Evolutionary conservation across 2,113 vertebrate species (phyloP), one percentile per base, ranked within the genome.

Genomic region (Cavia porcellus): DNA sequence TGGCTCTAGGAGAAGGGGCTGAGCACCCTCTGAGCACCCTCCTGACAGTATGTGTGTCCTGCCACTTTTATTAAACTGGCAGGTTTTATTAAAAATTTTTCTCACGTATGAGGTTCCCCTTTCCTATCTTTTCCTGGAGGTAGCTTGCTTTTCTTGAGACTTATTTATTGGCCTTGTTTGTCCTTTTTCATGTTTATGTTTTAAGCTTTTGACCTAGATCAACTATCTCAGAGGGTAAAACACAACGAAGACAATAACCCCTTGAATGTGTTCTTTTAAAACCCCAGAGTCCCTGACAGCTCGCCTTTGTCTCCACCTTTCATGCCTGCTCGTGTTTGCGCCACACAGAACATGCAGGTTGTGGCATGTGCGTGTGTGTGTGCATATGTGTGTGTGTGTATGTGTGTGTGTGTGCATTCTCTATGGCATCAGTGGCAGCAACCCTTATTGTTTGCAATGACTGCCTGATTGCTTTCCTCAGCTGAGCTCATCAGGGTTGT

Each of bases 231-330:
- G 57, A 87, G 32, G 11, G 8, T 32, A 35, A 72, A 55, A 28
- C 62, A 30, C n/a, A 70, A 17, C n/a, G 22, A 45, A 80, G 45
- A 38, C 19, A 32, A 25, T 5, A 22, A 32, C 3, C 45, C 30
- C 45, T 20, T n/a, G 3, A 9, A 24, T 14, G 13, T 19, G 19
- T 86, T 22, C 0, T 25, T 61, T 83, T 13, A 47, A 30, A 15
- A 72, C 35, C 25, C 32, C 47, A 3, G 12, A 45, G 32, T 1
- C 19, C 7, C 14, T 20, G 24, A 42, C 19, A 24, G 22, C 25
- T 55, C 0, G 3, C 35, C 30, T n/a, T 3, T 35, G 38, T 17
- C 5, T 30, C 30, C 4, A 4, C 28, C 11, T 77, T 20, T 13
- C 30, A 1, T 4, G 3, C 47, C 12, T 47, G 52, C 47, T 55